Percentiles rank a stretch among this genome's conserved stretches.
Conservation (phyloP, 1,140 invertebrate genomes). For the Megalonaias nervosa region DNA sequence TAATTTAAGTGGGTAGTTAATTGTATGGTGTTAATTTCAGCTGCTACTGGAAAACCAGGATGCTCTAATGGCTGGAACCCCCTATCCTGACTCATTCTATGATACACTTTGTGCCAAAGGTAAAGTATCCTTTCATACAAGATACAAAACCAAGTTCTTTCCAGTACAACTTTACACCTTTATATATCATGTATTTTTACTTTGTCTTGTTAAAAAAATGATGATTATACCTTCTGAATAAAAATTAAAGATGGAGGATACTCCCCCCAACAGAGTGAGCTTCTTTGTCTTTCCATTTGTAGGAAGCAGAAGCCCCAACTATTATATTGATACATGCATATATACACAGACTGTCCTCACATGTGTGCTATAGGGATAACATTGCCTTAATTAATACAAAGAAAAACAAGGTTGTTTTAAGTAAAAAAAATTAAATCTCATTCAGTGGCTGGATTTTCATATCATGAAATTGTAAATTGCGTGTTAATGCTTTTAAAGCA, state of each 20-base stretch:
- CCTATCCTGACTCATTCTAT: slow-evolving; percentile 68
- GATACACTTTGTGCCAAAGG: slow-evolving; percentile 57
- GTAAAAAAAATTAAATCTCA: background rate
- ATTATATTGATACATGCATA: background rate
- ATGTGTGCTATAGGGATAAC: background rate
- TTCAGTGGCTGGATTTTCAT: background rate
- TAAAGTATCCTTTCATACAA: slow-evolving; percentile 19
- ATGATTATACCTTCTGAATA: too few relatives aligned
- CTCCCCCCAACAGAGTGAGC: background rate
- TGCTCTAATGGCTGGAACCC: slow-evolving; percentile 66
- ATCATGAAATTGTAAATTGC: background rate
- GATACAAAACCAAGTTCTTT: background rate
- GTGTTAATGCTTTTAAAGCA: background rate
- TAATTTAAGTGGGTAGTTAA: background rate
- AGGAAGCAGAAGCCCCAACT: background rate
- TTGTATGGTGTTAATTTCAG: slow-evolving; percentile 42
- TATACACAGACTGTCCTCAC: background rate
- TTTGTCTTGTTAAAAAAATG: too few relatives aligned
- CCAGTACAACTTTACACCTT: background rate
- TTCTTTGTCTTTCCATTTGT: background rate
- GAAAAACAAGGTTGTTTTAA: background rate
- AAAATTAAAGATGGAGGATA: too few relatives aligned
- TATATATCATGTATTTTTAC: too few relatives aligned
- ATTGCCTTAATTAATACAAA: background rate
- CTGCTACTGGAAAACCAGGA: slow-evolving; percentile 63